Conservation (phyloP, 2,888 invertebrate genomes). For the Microdon myrmicae region DNA sequence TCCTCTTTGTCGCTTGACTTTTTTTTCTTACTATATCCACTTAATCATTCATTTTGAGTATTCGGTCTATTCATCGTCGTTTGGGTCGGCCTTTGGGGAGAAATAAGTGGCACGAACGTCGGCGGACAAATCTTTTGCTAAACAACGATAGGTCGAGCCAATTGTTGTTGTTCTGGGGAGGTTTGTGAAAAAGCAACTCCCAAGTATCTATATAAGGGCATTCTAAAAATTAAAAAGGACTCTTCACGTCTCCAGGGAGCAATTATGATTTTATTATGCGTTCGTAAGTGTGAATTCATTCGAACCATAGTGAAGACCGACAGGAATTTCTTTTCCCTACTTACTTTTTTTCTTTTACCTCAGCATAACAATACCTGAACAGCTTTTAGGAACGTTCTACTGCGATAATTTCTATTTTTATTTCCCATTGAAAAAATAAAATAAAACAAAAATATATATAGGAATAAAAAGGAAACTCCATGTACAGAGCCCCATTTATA, state of each 20-base stretch:
- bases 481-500: too few species aligned
- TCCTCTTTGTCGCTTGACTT: constrained; percentile 7
- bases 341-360: not conserved
- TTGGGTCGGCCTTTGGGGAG: constrained; percentile 24
- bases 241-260: constrained; percentile 41
- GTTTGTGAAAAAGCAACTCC: too few species aligned
- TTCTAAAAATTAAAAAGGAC: constrained; percentile 49
- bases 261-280: constrained; percentile 52
- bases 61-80: constrained; percentile 14
- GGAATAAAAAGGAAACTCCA: too few species aligned
- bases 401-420: too few species aligned
- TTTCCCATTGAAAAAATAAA: too few species aligned
- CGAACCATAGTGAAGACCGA: constrained; percentile 24
- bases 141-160: constrained; percentile 7
- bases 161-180: too few species aligned
- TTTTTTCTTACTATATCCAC: constrained; percentile 22
- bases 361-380: too few species aligned
- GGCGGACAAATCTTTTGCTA: constrained; percentile 39
- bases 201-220: constrained; percentile 6
- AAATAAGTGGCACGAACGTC: too few species aligned
- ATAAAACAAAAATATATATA: too few species aligned
- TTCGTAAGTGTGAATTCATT: constrained; percentile 50
- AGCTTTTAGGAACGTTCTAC: too few species aligned
- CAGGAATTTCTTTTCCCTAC: constrained; percentile 6
- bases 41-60: constrained; percentile 45